Evolutionary conservation across 2,113 vertebrate genomes (phyloP).

Genomic region (Montifringilla adamsi): DNA sequence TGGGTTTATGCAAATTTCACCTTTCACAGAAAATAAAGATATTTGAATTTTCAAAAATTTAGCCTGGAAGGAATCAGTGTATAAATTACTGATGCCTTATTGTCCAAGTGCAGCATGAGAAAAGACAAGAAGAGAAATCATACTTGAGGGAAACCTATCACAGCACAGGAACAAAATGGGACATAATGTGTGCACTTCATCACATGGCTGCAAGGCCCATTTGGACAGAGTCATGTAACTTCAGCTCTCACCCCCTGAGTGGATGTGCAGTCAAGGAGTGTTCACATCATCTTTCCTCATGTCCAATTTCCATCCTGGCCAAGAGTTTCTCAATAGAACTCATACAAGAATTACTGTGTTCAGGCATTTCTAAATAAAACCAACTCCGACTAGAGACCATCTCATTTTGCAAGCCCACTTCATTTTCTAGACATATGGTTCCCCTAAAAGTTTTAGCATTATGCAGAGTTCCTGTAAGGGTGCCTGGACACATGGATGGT

Average conservation of each 20-base stretch:
- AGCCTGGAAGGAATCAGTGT: neutral
- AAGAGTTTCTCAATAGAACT: neutral
- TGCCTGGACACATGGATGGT: constrained; percentile 60
- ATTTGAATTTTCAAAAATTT: neutral
- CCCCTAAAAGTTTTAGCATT: constrained; percentile 33
- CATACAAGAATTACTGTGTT: neutral
- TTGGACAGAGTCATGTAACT: neutral
- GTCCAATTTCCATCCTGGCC: neutral
- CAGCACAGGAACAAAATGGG: neutral
- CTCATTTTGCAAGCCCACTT: constrained; percentile 25
- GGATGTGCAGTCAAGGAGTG: neutral
- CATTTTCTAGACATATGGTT: constrained; percentile 46
- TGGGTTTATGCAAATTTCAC: neutral
- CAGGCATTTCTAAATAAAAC: constrained; percentile 8
- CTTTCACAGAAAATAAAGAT: neutral
- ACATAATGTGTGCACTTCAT: neutral
- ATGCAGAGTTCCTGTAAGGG: neutral
- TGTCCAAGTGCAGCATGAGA: neutral
- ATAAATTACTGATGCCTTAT: neutral
- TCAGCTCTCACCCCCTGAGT: neutral
- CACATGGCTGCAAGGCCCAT: neutral
- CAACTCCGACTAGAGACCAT: neutral
- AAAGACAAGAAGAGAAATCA: neutral
- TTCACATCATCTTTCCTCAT: neutral
- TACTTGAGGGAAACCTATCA: neutral